Evolutionary conservation across 1,140 invertebrate genomes (phyloP).

Genomic region (Drosophila sp.): DNA sequence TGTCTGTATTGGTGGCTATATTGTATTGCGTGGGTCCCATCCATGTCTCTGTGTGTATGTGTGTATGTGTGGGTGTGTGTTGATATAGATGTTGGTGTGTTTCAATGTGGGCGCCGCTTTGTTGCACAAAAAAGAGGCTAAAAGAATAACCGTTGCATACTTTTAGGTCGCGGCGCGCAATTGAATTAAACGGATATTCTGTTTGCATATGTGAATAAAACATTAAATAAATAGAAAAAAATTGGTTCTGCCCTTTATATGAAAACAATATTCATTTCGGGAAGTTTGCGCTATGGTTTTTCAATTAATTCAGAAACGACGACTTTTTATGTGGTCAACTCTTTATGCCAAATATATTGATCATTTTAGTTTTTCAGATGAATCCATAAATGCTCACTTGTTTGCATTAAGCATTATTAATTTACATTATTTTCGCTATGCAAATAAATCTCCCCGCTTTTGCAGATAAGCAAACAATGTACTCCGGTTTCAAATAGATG

Average conservation of each 20-base stretch:
- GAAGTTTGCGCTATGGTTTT: slow-evolving; percentile 11
- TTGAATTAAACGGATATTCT: slow-evolving; percentile 79
- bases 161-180: slow-evolving; percentile 55
- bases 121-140: slow-evolving; percentile 43
- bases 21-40: slow-evolving; percentile 9
- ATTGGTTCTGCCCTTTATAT: slow-evolving; percentile 12
- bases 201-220: slow-evolving; percentile 83
- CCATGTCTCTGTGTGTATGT: slow-evolving; percentile 1
- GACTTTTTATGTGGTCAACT: neutral
- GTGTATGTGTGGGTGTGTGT: slow-evolving; percentile 12
- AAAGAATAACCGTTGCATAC: slow-evolving; percentile 46
- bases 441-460: neutral
- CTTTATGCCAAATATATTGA: neutral
- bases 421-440: slow-evolving; percentile 13
- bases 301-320: slow-evolving; percentile 4
- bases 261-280: slow-evolving; percentile 21
- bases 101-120: slow-evolving; percentile 50
- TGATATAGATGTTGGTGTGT: slow-evolving; percentile 23
- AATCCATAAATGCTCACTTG: neutral
- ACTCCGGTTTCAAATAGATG: neutral
- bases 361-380: neutral
- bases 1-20: slow-evolving; percentile 23
- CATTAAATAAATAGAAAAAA: slow-evolving; percentile 53
- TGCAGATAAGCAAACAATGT: slow-evolving; percentile 7
- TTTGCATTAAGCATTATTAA: slow-evolving; percentile 14